Percentiles rank a stretch among this genome's conserved stretches.
phyloP scores from a whole-genome alignment of 2,113 vertebrate genomes.

The Numida meleagris region DNA sequence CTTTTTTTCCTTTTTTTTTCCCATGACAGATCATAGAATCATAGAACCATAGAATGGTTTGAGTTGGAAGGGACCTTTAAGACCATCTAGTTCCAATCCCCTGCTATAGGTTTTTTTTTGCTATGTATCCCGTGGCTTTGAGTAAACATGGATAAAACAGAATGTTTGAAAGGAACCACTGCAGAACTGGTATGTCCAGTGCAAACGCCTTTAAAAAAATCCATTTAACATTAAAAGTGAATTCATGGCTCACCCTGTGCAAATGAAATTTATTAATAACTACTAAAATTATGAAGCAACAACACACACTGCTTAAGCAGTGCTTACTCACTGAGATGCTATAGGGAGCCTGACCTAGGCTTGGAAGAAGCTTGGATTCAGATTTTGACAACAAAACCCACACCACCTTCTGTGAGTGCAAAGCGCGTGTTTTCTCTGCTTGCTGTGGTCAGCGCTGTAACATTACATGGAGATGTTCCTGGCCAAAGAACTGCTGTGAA shows the following conservation, averaged over 20 bases:
- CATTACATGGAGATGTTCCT: neutral
- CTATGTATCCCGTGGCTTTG: neutral
- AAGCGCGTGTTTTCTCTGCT: neutral
- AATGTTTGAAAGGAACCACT: neutral
- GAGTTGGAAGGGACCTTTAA: no score
- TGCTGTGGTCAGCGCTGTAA: neutral
- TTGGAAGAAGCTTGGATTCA: neutral
- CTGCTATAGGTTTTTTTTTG: neutral
- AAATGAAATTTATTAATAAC: neutral
- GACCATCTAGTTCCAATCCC: no score
- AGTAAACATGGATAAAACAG: neutral
- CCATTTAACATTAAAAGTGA: neutral
- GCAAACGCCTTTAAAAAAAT: neutral
- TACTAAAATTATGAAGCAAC: neutral
- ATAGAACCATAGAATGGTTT: no score
- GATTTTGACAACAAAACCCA: neutral
- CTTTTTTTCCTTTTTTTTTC: neutral
- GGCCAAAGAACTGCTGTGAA: neutral
- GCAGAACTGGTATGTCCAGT: neutral
- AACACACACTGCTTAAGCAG: neutral
- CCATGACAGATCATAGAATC: neutral
- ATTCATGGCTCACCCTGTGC: neutral
- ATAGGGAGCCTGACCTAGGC: fast-evolving
- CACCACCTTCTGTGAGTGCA: neutral
- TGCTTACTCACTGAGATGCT: neutral